phyloP scores from a whole-genome alignment of 1,140 invertebrate species.

The Trachymyrmex cornetzi region DNA sequence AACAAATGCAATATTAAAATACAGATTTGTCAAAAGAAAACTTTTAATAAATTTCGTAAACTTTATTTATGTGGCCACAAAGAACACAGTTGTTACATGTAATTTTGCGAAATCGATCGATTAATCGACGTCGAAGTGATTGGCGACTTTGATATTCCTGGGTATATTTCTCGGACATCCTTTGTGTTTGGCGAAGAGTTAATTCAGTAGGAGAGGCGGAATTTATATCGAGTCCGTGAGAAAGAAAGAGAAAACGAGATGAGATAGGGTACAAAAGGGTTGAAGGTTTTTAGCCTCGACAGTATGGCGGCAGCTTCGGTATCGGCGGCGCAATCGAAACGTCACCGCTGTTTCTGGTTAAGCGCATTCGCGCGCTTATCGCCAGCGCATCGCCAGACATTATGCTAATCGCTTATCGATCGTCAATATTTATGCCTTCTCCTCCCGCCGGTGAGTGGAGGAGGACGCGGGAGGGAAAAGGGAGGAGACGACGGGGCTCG shows the following conservation, averaged over 20 bases:
- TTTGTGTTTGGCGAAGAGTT: conserved; percentile 18
- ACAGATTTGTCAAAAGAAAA: too few species aligned
- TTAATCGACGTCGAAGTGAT: not conserved
- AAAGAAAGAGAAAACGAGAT: not conserved
- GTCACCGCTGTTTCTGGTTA: conserved; percentile 65
- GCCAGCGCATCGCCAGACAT: conserved; percentile 59
- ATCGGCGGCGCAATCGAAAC: conserved; percentile 67
- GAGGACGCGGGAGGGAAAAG: too few species aligned
- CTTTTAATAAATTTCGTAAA: too few species aligned
- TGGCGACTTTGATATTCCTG: not conserved
- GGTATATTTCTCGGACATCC: not conserved
- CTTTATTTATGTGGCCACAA: too few species aligned
- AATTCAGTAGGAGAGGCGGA: conserved; percentile 15
- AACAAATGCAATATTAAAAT: too few species aligned
- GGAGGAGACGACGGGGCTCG: conserved; percentile 6
- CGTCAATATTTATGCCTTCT: conserved; percentile 60
- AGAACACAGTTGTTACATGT: not conserved
- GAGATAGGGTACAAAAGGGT: conserved; percentile 39
- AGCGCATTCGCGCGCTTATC: conserved; percentile 64
- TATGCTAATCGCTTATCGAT: conserved; percentile 66
- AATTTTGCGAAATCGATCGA: not conserved
- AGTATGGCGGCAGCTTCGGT: conserved; percentile 30
- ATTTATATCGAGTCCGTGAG: conserved; percentile 23
- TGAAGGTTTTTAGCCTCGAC: conserved; percentile 61
- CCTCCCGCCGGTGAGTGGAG: not conserved